Conservation (phyloP, 2,888 invertebrate genomes). For the Cheilosia pagana region DNA sequence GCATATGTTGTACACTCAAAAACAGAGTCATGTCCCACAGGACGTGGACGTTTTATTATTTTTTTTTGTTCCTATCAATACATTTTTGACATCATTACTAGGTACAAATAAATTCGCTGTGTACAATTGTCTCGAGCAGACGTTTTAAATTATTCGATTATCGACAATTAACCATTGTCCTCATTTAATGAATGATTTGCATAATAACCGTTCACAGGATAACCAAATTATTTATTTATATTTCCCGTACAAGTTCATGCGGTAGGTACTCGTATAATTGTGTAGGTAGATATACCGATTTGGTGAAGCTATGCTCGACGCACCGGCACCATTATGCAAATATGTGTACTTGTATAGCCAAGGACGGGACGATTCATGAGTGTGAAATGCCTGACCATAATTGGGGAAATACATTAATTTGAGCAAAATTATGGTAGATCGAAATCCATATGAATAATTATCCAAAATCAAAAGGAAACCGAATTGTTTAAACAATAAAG, state of each 20-base stretch:
- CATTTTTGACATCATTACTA: slow-evolving; percentile 35
- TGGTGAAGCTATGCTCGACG: slow-evolving; percentile 9
- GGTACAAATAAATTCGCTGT: slow-evolving; percentile 26
- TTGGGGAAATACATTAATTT: slow-evolving; percentile 34
- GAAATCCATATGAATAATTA: slow-evolving; percentile 53
- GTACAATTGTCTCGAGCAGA: slow-evolving; percentile 62
- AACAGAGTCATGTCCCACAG: slow-evolving; percentile 3
- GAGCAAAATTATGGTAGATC: slow-evolving; percentile 28
- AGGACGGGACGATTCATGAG: slow-evolving; percentile 35
- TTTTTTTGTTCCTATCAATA: slow-evolving; percentile 12
- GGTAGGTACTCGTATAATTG: neutral
- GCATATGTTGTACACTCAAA: slow-evolving; percentile 12
- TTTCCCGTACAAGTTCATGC: slow-evolving; percentile 40
- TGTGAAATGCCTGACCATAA: slow-evolving; percentile 34
- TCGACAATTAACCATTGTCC: slow-evolving; percentile 66
- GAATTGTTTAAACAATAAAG: slow-evolving; percentile 57
- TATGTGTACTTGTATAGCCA: no score
- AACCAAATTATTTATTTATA: slow-evolving; percentile 64
- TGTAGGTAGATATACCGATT: neutral
- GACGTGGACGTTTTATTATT: neutral
- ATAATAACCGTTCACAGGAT: slow-evolving; percentile 66
- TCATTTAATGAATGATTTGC: slow-evolving; percentile 63
- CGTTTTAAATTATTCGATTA: slow-evolving; percentile 68
- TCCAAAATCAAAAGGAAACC: slow-evolving; percentile 60
- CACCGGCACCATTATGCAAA: slow-evolving; percentile 60